Evolutionary conservation across 1,140 invertebrate species (phyloP), one percentile per base, ranked within the genome.

Genomic region (Camponotus floridanus): DNA sequence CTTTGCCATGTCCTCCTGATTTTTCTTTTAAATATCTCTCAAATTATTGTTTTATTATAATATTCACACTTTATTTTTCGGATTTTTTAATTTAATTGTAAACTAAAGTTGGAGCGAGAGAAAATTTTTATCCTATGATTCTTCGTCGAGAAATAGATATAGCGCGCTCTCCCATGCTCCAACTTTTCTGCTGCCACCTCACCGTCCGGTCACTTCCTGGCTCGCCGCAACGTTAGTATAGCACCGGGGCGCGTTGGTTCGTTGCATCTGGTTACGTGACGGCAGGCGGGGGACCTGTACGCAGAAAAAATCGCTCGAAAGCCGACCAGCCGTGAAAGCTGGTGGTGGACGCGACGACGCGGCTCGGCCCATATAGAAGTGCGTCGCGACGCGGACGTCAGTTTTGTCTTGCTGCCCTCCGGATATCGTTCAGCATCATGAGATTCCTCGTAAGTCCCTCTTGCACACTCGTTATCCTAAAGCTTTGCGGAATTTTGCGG

Each of bases 331-430:
- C 89, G 88, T 93, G 92, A 93, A 92, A 92, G 91, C 87, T 91
- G 85, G 90, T 88, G 91, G 83, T 87, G 88, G 85, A 64, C 80
- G 76, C 80, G 85, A 83, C 68, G 26, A 71, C 62, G 62, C 83
- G 86, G 83, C 62, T 87, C 76, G 73, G 57, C 67, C 92, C 94
- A 94, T 95, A 95, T 95, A 95, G 93, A 94, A 94, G 94, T 92
- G 94, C 92, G 78, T 92, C 89, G 89, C 88, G 80, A 92, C 90
- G 67, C 86, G 74, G 85, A 59, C 48, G 91, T 86, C 94, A 95
- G 94, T 95, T 94, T 93, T 89, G 87, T 89, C 91, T 90, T 88
- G 89, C 89, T 92, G 90, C 87, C 73, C 86, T 91, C 89, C 87
- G 80, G 90, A 94, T 93, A 93, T 93, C 92, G 71, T 93, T 76